A percentile compares a stretch with the other conserved stretches of the same genome.
phyloP scores from a whole-genome alignment of 2,113 vertebrate genomes.

The Apistogramma diplotaenia region DNA sequence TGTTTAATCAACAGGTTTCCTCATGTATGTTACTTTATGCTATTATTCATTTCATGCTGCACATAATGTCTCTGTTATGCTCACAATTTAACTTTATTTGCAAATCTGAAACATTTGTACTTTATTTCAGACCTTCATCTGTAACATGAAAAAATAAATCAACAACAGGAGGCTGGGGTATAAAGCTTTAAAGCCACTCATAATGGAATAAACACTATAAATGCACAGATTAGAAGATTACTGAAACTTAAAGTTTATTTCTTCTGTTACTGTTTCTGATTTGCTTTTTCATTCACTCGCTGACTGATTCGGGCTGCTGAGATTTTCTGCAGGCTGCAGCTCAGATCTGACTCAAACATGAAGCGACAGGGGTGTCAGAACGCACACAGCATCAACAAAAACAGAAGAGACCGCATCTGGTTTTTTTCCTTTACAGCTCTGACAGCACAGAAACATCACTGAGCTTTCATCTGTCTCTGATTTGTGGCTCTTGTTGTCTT shows the following conservation, averaged over 20 bases:
- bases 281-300: not conserved
- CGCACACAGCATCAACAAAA: not conserved
- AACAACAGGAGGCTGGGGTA: not conserved
- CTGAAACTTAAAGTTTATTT: not conserved
- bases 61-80: not conserved
- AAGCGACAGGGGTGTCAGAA: not conserved
- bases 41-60: fast-evolving
- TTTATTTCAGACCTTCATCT: fast-evolving
- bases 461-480: not conserved
- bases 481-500: not conserved
- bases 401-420: not conserved
- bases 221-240: not conserved
- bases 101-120: too few relatives aligned
- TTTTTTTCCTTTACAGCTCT: not conserved
- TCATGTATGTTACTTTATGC: not conserved
- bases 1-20: not conserved
- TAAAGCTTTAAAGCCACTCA: not conserved
- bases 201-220: too few relatives aligned
- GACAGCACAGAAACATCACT: not conserved
- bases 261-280: not conserved
- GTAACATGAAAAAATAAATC: not conserved
- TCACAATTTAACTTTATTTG: not conserved
- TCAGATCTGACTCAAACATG: not conserved
- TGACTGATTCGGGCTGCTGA: not conserved
- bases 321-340: not conserved